Base-by-base conservation (phyloP, 2,113 vertebrate genomes). In the Naja naja region DNA sequence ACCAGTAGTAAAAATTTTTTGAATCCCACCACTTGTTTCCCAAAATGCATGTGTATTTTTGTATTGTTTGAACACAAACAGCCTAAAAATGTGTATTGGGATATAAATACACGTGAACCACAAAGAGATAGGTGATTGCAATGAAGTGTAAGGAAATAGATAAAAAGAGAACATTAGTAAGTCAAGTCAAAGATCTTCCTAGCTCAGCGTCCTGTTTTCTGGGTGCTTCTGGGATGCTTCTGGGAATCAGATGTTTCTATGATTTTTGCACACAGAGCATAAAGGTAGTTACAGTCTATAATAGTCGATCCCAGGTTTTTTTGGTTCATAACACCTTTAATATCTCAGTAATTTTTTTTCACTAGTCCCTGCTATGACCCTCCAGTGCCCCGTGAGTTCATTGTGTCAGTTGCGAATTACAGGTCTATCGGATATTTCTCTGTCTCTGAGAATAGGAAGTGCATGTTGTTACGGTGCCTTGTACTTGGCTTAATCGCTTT, bases 31-130 rank as follows among this genome's bases (percentile, higher is more conserved):
- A 43, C 43, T 81, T 22, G 64, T 54, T 0, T 0, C 25, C 58
- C 93, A 91, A 95, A 91, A 92, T 86, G 1, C 0, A 30, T 49
- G 16, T 93, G 86, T 20, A 96, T 92, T 60, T 88, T 91, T 93
- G 23, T 49, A 92, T 58, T 92, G 91, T 52, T 69, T 90, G 22
- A 5, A 0, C 45, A 39, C 87, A 92, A 54, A 45, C 89, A 39
- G 47, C 16, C 53, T 18, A 3, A 88, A 54, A 7, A 43, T 81
- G 20, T 39, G 27, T 16, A 34, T 55, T 90, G 5, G 90, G 58
- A 92, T 55, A 55, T 43, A 85, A 90, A 6, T 93, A 53, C 86
- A 93, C 89, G 2, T 22, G 90, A 5, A 69, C 74, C 0, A 0
- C 49, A 30, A 52, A 81, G 7, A 54, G 39, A 25, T 58, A 49